Conservation (phyloP, 2,888 invertebrate species). For the Dexiosoma caninum region DNA sequence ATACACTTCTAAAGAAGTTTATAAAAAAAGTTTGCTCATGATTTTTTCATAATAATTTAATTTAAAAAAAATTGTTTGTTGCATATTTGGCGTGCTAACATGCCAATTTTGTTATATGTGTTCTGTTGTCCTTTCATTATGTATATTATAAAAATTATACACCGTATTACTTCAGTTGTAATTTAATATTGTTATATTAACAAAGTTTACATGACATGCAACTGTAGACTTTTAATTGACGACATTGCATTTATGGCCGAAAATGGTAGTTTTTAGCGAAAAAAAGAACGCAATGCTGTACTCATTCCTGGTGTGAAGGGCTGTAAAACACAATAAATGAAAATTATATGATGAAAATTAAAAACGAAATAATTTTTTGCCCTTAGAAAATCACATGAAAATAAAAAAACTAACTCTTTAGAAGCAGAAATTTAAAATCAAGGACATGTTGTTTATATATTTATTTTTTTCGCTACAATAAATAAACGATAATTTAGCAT, state of each 20-base stretch:
- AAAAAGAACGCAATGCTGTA: slow-evolving; percentile 19
- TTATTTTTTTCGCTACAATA: background rate
- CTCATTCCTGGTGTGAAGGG: background rate
- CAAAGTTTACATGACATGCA: slow-evolving; percentile 63
- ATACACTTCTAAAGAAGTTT: no score
- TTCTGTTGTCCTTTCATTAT: slow-evolving; percentile 10
- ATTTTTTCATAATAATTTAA: slow-evolving; percentile 4
- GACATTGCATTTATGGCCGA: slow-evolving; percentile 57
- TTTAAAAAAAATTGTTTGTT: slow-evolving; percentile 48
- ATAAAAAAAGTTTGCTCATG: background rate
- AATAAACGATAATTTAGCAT: slow-evolving; percentile 24
- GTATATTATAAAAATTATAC: slow-evolving; percentile 8
- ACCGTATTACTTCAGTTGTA: slow-evolving; percentile 35
- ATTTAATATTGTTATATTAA: slow-evolving; percentile 52
- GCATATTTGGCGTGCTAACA: slow-evolving; percentile 59
- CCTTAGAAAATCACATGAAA: background rate
- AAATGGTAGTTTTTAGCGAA: slow-evolving; percentile 42
- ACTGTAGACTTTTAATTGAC: slow-evolving; percentile 56
- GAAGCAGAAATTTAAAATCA: slow-evolving; percentile 33
- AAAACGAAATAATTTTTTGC: slow-evolving; percentile 3
- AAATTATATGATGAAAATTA: slow-evolving; percentile 34
- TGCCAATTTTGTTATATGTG: slow-evolving; percentile 5
- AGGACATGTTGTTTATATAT: no score
- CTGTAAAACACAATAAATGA: slow-evolving; percentile 22
- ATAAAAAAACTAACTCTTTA: background rate